phyloP scores from a whole-genome alignment of 2,797 vertebrate genomes.

The Brachymystax lenok region DNA sequence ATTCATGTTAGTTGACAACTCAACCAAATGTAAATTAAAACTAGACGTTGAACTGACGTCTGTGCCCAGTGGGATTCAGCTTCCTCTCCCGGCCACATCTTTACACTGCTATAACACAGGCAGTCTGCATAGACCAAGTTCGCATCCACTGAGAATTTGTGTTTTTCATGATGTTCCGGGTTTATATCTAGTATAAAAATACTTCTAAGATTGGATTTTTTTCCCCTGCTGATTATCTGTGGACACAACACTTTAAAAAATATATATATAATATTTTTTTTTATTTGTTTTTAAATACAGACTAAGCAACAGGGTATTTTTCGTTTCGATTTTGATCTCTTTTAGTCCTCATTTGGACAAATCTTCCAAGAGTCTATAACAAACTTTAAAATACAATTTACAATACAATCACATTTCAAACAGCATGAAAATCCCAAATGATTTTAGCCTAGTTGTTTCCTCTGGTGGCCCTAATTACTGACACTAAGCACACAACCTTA shows the following conservation, averaged over 20 bases:
- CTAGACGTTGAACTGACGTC: no score
- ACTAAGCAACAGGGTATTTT: background rate
- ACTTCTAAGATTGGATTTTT: background rate
- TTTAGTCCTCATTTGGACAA: no score
- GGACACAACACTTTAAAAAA: background rate
- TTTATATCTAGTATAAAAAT: background rate
- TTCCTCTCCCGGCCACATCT: conserved; percentile 59
- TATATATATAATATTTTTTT: no score
- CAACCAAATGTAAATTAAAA: no score
- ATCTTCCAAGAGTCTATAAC: no score
- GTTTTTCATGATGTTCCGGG: background rate
- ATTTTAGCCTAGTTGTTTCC: background rate
- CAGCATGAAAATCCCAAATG: background rate
- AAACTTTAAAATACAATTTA: no score
- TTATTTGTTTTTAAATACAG: background rate
- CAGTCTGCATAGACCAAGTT: background rate
- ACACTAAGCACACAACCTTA: background rate
- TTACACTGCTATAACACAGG: conserved; percentile 23
- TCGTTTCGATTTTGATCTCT: background rate
- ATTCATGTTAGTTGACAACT: no score
- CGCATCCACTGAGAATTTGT: background rate
- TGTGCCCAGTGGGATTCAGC: no score
- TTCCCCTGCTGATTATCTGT: background rate
- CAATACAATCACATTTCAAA: background rate
- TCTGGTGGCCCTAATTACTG: background rate